Conservation (phyloP, 2,113 vertebrate species). For the Chlorodrepanis virens region DNA sequence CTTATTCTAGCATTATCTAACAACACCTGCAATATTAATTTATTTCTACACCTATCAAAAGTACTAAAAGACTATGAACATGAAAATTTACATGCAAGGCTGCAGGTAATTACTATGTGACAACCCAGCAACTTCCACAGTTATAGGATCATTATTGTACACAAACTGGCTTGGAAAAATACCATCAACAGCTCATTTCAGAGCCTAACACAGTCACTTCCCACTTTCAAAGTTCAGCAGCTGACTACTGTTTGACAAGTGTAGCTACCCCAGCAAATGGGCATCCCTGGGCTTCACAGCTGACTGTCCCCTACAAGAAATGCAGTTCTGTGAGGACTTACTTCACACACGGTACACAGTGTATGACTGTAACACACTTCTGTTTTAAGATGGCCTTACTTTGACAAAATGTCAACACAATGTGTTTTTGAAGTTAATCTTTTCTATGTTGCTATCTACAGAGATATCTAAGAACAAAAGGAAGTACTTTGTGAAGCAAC, state of each 20-base stretch:
- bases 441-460: background rate
- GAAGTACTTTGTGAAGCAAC: background rate
- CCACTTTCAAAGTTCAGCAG: background rate
- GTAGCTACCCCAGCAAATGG: background rate
- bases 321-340: background rate
- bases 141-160: background rate
- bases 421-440: background rate
- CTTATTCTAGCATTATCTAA: background rate
- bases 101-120: background rate
- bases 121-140: background rate
- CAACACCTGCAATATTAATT: background rate
- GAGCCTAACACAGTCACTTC: background rate
- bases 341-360: rapidly evolving
- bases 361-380: background rate
- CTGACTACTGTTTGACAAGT: background rate
- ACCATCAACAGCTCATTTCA: background rate
- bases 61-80: background rate
- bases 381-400: background rate
- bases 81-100: background rate
- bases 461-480: background rate
- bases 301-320: background rate
- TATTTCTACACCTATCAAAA: background rate
- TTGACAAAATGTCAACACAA: background rate
- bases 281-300: background rate
- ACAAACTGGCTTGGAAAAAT: background rate